A percentile compares a stretch with the other conserved stretches of the same genome.
Conservation (phyloP, 2,888 invertebrate species). For the Chrysolina oricalcia region DNA sequence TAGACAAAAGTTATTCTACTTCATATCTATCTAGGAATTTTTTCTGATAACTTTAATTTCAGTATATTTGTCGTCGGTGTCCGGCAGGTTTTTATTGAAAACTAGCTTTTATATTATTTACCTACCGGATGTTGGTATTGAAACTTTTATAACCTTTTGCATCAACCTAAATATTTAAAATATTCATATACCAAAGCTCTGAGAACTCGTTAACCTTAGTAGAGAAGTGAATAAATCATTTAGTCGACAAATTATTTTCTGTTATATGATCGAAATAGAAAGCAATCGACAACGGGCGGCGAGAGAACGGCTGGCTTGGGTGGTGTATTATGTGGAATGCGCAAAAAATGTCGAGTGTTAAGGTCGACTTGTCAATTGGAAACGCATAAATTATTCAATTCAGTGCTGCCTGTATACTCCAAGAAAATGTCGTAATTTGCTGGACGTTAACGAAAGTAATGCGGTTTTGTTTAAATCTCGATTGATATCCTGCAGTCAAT, state of each 20-base stretch:
- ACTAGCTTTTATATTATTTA: neutral
- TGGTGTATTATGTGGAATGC: conserved; percentile 17
- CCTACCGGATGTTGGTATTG: neutral
- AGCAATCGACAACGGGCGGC: conserved; percentile 11
- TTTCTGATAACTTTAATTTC: too few relatives aligned
- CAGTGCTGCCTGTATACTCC: neutral
- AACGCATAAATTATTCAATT: conserved; percentile 21
- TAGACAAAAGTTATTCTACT: too few relatives aligned
- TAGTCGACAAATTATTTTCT: neutral
- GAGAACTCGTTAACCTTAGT: conserved; percentile 30
- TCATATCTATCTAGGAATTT: too few relatives aligned
- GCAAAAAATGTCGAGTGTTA: conserved; percentile 28
- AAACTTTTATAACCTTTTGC: conserved; percentile 17
- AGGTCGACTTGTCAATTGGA: conserved; percentile 31
- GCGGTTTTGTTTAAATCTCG: too few relatives aligned
- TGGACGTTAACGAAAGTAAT: too few relatives aligned
- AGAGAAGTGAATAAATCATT: conserved; percentile 16
- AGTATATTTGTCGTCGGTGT: too few relatives aligned
- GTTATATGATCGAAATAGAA: conserved; percentile 24
- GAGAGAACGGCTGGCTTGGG: conserved; percentile 22
- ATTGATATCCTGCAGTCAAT: too few relatives aligned
- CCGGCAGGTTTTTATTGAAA: too few relatives aligned
- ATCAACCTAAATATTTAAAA: conserved; percentile 19
- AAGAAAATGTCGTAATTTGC: neutral
- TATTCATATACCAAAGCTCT: conserved; percentile 13